These are phyloP conservation scores for Crocuta crocuta DNA, from an alignment of 2,113 vertebrate genomes.

Conservation along the genomic window DNA sequence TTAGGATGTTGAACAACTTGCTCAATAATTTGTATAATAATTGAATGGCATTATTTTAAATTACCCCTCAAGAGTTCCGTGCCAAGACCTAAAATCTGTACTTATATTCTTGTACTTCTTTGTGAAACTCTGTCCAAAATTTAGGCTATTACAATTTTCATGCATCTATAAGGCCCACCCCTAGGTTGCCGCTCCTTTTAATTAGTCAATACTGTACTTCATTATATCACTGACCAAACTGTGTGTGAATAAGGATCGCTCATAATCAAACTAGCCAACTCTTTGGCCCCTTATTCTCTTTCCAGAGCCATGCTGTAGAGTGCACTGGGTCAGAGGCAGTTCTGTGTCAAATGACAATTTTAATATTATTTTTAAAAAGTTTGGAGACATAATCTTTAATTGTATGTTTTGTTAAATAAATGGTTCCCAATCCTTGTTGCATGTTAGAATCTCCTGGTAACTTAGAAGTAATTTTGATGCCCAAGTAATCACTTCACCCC, in stretches of 20 bases:
- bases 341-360: background rate
- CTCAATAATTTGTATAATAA: slow-evolving; percentile 56
- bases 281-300: background rate
- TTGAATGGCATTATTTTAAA: slow-evolving; percentile 44
- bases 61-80: background rate
- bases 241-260: fast-evolving
- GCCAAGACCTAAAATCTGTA: background rate
- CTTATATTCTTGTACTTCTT: background rate
- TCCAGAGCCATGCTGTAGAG: background rate
- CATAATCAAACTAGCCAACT: background rate
- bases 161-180: background rate
- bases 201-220: background rate
- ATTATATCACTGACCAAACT: background rate
- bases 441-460: background rate
- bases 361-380: background rate
- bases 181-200: background rate
- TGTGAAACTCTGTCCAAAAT: background rate
- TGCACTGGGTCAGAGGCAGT: background rate
- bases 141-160: background rate
- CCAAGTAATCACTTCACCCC: background rate
- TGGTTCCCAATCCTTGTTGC: background rate
- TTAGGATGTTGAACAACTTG: slow-evolving; percentile 37
- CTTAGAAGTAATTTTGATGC: background rate
- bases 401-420: background rate
- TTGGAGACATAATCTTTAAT: background rate